Evolutionary conservation across 2,113 vertebrate species (phyloP), one percentile per base, ranked within the genome.

Genomic region (Climacteris rufus): DNA sequence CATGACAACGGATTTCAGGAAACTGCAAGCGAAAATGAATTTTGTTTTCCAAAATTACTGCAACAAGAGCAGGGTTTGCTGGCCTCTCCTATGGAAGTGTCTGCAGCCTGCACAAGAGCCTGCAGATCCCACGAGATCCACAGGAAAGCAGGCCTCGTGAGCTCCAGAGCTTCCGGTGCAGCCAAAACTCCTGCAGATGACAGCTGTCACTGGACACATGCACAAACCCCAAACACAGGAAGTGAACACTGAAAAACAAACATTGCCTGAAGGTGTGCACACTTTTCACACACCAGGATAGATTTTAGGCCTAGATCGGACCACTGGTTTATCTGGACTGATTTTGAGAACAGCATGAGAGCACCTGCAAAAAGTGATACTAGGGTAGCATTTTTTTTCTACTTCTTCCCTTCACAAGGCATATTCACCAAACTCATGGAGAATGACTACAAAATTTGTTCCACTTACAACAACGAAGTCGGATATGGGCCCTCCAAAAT

Each of bases 181-280:
- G 88, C 68, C 88, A 60, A 35, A 79, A 45, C 71, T 90, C 53
- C 84, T 56, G 85, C 88, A 77, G 92, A 63, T 96, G 90, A 96
- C 88, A 96, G 94, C 93, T 96, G 93, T 94, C 93, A 91, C 82
- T 54, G 75, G 82, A 83, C 64, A 25, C 65, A 25, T 10, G 75
- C 84, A 63, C 1, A 4, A 65, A 74, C 56, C 61, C 83, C 71
- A 33, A 44, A 44, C 47, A 20, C 52, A 39, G 60, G 7, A 85
- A 75, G 52, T 7, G 61, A 59, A 42, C 78, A 44, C 49, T 66
- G 50, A 5, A 75, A 93, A 93, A 57, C 49, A 27, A 47, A 37
- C 31, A 5, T 30, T 44, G 74, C 64, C 66, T 2, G 0, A 68
- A 92, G 60, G 60, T 7, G 68, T 8, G 44, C 30, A 44, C 81